Evolutionary conservation across 2,797 vertebrate genomes (phyloP).

Genomic region (Pantherophis alleghaniensis): DNA sequence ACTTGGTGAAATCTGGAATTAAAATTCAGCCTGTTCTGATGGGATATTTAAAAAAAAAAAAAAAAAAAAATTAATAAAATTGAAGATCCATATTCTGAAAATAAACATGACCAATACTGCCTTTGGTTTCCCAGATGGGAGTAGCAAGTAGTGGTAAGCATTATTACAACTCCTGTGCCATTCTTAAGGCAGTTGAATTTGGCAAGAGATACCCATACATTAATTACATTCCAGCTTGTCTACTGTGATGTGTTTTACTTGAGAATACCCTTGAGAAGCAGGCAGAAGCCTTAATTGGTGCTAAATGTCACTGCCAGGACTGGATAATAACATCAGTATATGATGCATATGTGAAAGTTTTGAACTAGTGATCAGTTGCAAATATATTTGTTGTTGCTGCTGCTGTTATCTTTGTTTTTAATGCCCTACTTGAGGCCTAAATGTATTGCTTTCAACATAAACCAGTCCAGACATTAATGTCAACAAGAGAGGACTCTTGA

Average conservation of each 20-base stretch:
- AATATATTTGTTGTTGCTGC: not conserved
- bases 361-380: not conserved
- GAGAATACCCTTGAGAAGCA: not conserved
- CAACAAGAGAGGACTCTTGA: not conserved
- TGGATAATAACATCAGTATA: not conserved
- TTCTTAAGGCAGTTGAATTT: not conserved
- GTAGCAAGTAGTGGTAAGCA: not conserved
- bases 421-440: not conserved
- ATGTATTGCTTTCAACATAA: not conserved
- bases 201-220: not conserved
- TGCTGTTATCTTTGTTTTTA: not conserved
- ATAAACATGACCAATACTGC: not conserved
- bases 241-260: not conserved
- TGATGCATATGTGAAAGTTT: not conserved
- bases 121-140: not conserved
- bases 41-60: too few relatives aligned
- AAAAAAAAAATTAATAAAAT: too few relatives aligned
- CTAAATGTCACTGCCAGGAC: not conserved
- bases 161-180: not conserved
- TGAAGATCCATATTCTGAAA: not conserved
- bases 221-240: not conserved
- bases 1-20: not conserved
- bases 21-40: not conserved
- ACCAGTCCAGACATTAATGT: not conserved
- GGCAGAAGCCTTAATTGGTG: not conserved